A percentile compares a stretch with the other conserved stretches of the same genome.
Evolutionary conservation across 2,113 vertebrate species (phyloP).

Genomic region (Halcyon malimbica): DNA sequence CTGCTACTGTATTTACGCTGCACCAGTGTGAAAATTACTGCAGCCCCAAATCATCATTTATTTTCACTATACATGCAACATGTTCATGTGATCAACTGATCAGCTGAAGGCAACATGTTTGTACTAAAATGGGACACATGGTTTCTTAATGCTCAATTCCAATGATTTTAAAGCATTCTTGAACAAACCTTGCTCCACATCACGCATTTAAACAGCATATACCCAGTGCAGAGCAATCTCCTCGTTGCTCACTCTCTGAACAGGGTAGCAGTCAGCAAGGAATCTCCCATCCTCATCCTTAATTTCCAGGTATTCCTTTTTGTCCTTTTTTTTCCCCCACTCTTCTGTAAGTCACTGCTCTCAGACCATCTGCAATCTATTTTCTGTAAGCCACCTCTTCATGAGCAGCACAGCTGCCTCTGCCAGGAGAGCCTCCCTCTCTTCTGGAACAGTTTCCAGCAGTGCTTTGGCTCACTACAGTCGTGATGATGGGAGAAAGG

Average conservation of each 20-base stretch:
- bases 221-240: background rate
- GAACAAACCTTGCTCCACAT: background rate
- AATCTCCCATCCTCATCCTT: background rate
- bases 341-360: background rate
- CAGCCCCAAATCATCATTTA: background rate
- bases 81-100: fast-evolving
- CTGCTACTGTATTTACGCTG: background rate
- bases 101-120: background rate
- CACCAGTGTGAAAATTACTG: background rate
- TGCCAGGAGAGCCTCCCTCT: background rate
- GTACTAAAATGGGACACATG: background rate
- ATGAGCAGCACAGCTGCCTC: background rate
- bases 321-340: background rate
- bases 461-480: background rate
- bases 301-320: background rate
- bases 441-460: background rate
- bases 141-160: background rate
- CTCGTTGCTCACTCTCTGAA: background rate
- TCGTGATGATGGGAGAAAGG: fast-evolving
- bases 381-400: background rate
- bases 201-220: background rate
- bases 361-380: background rate
- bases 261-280: fast-evolving
- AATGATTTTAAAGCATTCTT: background rate
- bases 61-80: background rate